phyloP scores from a whole-genome alignment of 2,888 invertebrate species.

The Agriopis aurantiaria region DNA sequence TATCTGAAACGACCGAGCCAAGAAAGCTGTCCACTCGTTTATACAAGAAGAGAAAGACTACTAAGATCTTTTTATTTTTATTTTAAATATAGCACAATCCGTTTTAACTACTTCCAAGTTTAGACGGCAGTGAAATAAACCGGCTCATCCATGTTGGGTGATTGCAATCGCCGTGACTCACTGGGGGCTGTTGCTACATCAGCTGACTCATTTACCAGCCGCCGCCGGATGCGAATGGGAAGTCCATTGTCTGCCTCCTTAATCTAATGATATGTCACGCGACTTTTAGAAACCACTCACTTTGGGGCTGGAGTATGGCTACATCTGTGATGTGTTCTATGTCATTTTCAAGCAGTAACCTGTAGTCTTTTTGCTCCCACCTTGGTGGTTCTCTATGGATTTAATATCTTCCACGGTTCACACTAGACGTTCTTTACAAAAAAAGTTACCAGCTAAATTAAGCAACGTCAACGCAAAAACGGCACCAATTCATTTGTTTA shows the following conservation, averaged over 20 bases:
- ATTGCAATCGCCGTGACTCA: conserved; percentile 76
- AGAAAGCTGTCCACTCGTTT: too few relatives aligned
- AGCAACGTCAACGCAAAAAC: conserved; percentile 22
- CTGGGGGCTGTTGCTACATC: conserved; percentile 73
- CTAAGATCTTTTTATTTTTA: too few relatives aligned
- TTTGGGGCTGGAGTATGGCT: background rate
- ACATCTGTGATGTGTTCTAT: conserved; percentile 11
- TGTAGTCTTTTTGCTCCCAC: background rate
- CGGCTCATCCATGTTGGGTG: conserved; percentile 65
- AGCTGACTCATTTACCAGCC: conserved; percentile 77
- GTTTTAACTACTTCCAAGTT: conserved; percentile 9
- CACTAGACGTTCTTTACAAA: background rate
- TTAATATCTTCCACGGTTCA: background rate
- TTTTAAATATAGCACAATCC: too few relatives aligned
- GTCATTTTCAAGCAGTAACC: conserved; percentile 1
- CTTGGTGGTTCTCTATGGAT: background rate
- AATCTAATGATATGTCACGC: conserved; percentile 46
- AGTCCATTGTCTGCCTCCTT: conserved; percentile 77
- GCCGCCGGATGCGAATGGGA: conserved; percentile 68
- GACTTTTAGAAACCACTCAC: conserved; percentile 27
- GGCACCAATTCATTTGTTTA: conserved; percentile 27
- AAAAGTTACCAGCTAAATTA: conserved; percentile 16
- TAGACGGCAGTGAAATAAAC: conserved; percentile 34
- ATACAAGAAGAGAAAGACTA: too few relatives aligned
- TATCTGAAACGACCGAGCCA: too few relatives aligned